phyloP scores from a whole-genome alignment of 1,140 invertebrate species.

The Ceratosolen fusciceps region DNA sequence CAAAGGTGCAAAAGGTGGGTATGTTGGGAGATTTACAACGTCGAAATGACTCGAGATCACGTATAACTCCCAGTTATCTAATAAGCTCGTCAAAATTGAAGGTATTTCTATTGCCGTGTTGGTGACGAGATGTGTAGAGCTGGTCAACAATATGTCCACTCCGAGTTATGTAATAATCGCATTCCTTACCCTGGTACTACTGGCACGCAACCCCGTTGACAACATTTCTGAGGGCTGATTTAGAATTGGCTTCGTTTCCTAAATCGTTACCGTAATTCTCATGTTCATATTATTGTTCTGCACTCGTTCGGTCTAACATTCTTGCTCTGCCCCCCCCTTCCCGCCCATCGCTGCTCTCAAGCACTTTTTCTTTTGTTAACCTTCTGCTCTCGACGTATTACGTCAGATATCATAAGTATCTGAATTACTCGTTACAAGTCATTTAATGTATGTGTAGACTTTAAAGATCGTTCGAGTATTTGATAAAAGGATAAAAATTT shows the following conservation, averaged over 20 bases:
- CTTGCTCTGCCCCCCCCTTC: neutral
- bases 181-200: slow-evolving; percentile 15
- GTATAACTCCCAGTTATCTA: slow-evolving; percentile 1
- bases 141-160: slow-evolving; percentile 38
- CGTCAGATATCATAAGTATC: no score
- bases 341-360: no score
- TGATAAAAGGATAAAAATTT: no score
- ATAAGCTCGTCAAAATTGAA: slow-evolving; percentile 43
- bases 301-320: neutral
- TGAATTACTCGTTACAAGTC: no score
- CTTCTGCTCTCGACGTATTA: no score
- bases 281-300: neutral
- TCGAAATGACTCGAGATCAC: neutral
- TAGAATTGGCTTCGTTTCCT: slow-evolving; percentile 27
- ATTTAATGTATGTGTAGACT: no score
- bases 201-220: slow-evolving; percentile 7
- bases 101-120: slow-evolving; percentile 31
- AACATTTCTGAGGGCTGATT: neutral
- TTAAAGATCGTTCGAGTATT: no score
- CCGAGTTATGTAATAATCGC: slow-evolving; percentile 50
- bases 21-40: neutral
- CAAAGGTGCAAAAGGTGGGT: no score
- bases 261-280: neutral
- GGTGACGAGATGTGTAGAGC: neutral
- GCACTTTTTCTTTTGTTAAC: no score